Evolutionary conservation across 2,888 invertebrate genomes (phyloP).

Genomic region (Drosophila tanythrix): DNA sequence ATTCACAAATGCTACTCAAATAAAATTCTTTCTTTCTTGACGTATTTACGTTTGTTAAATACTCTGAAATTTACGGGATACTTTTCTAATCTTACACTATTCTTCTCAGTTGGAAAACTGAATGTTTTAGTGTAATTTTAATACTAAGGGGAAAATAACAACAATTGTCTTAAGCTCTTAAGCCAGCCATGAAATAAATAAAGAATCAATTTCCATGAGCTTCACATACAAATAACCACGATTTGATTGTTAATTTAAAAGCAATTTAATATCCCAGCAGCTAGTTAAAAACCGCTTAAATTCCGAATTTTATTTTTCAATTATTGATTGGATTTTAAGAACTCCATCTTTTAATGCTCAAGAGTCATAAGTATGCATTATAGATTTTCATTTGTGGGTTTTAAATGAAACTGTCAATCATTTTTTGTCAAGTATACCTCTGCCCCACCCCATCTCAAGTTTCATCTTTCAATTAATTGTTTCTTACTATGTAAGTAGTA

Average conservation of each 20-base stretch:
- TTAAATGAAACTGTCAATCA: constrained; percentile 56
- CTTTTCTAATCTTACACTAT: background rate
- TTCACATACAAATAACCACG: constrained; percentile 9
- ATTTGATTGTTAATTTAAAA: constrained; percentile 10
- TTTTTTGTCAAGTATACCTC: constrained; percentile 38
- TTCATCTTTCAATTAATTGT: constrained; percentile 54
- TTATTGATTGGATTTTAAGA: constrained; percentile 29
- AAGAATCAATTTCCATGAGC: constrained; percentile 2
- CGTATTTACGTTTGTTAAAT: background rate
- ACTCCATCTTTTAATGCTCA: constrained; percentile 1
- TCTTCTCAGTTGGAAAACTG: background rate
- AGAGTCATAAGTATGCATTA: constrained; percentile 18
- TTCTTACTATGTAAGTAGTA: constrained; percentile 3
- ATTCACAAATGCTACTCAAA: background rate
- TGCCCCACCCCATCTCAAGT: constrained; percentile 26
- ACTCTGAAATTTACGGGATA: background rate
- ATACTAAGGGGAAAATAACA: background rate
- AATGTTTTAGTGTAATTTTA: background rate
- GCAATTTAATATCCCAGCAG: constrained; percentile 6
- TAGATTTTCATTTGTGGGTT: constrained; percentile 29
- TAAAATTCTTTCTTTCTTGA: background rate
- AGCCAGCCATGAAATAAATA: background rate
- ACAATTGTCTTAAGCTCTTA: background rate
- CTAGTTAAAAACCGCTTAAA: constrained; percentile 11
- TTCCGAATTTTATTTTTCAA: constrained; percentile 18